Percentiles rank a stretch among this genome's conserved stretches.
Evolutionary conservation across 2,113 vertebrate species (phyloP).

Genomic region (Plecturocebus donacophilus): DNA sequence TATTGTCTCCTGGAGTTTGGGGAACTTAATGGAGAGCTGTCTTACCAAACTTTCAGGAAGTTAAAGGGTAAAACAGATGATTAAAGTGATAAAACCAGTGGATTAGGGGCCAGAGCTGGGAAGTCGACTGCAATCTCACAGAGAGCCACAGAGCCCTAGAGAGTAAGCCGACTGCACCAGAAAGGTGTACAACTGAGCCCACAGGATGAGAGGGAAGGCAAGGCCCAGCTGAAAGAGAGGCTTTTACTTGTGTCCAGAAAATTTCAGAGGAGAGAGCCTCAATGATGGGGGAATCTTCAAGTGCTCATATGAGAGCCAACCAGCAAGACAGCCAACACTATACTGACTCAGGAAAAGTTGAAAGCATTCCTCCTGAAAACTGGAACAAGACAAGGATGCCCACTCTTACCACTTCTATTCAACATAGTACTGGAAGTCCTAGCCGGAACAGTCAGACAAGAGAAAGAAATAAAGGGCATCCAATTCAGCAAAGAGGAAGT

Average conservation of each 20-base stretch:
- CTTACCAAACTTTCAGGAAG: background rate
- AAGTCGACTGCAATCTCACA: background rate
- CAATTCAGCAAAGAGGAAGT: too few species aligned
- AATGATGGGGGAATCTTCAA: background rate
- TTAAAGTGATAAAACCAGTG: background rate
- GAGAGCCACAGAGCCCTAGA: background rate
- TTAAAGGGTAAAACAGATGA: background rate
- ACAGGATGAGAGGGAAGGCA: background rate
- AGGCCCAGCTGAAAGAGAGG: background rate
- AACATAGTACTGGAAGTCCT: too few species aligned
- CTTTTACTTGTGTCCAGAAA: background rate
- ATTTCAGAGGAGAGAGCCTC: background rate
- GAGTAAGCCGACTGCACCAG: background rate
- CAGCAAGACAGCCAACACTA: background rate
- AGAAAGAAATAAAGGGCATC: too few species aligned
- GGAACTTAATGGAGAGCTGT: too few species aligned
- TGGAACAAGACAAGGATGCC: too few species aligned
- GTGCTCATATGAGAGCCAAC: background rate
- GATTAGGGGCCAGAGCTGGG: background rate
- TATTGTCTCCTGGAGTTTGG: background rate
- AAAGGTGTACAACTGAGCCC: fast-evolving
- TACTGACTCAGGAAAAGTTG: too few species aligned
- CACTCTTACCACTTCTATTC: too few species aligned
- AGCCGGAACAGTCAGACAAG: too few species aligned
- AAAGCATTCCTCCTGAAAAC: too few species aligned